A percentile compares a stretch with the other conserved stretches of the same genome.
phyloP scores from a whole-genome alignment of 2,888 invertebrate genomes.

The Eustalomyia histrio region DNA sequence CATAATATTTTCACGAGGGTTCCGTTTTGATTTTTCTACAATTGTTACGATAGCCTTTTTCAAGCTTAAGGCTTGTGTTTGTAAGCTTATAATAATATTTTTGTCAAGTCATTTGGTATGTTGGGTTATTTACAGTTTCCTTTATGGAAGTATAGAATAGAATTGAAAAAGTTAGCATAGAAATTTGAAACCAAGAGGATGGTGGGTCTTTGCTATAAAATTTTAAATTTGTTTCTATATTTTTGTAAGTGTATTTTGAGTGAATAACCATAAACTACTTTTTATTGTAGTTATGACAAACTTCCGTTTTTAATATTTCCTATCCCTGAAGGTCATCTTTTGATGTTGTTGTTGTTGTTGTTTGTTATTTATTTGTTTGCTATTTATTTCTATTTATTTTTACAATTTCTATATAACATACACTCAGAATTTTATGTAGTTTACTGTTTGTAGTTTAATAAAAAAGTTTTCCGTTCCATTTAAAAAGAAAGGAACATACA shows the following conservation, averaged over 20 bases:
- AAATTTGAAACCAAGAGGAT: constrained; percentile 1
- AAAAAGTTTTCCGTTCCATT: too few species aligned
- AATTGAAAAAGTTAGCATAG: neutral
- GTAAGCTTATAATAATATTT: too few species aligned
- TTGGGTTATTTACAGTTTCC: constrained; percentile 54
- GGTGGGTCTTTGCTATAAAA: neutral
- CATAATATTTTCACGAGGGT: too few species aligned
- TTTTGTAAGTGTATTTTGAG: constrained; percentile 8
- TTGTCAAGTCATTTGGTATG: constrained; percentile 48
- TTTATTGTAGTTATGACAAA: constrained; percentile 49
- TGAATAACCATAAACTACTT: constrained; percentile 46
- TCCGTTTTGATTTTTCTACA: too few species aligned
- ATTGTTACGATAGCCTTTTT: too few species aligned
- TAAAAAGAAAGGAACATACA: too few species aligned
- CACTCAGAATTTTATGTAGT: too few species aligned
- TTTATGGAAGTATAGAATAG: constrained; percentile 31
- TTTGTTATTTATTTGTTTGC: neutral
- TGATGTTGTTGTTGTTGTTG: neutral
- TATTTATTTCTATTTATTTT: too few species aligned
- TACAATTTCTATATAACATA: too few species aligned
- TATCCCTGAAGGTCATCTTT: constrained; percentile 15
- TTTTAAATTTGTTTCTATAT: neutral
- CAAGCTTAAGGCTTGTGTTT: too few species aligned
- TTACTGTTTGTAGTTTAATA: too few species aligned
- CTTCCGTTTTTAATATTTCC: constrained; percentile 56